Evolutionary conservation across 2,113 vertebrate genomes (phyloP).

Genomic region (Nannobrachium achirus): DNA sequence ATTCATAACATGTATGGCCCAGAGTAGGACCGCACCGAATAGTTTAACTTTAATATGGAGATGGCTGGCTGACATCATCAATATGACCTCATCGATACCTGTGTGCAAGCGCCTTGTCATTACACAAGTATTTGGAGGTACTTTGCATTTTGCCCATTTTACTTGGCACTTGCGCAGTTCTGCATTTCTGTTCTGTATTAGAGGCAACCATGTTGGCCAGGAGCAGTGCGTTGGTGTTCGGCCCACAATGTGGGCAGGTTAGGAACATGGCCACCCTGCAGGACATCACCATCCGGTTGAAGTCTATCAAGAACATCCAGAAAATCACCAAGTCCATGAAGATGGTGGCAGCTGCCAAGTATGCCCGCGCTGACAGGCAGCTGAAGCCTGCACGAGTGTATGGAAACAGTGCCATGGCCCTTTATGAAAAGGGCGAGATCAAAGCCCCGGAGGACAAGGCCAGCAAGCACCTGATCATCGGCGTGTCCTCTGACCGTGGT

Average conservation of each 20-base stretch:
- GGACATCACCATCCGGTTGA: conserved; percentile 96
- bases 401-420: conserved; percentile 87
- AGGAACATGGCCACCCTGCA: conserved; percentile 98
- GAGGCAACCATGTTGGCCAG: conserved; percentile 84
- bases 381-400: conserved; percentile 94
- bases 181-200: conserved; percentile 20
- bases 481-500: conserved; percentile 94
- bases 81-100: no score
- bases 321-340: conserved; percentile 99
- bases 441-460: conserved; percentile 84
- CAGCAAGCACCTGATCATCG: conserved; percentile 88
- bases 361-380: conserved; percentile 89
- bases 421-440: conserved; percentile 97
- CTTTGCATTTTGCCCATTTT: conserved; percentile 17
- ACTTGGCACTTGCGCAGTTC: conserved; percentile 80
- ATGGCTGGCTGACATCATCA: no score
- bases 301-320: conserved; percentile 99
- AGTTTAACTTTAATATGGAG: no score
- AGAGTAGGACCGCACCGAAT: no score
- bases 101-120: no score
- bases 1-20: no score
- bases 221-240: conserved; percentile 76
- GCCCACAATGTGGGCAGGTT: conserved; percentile 95
- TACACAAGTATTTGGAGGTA: no score
- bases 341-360: conserved; percentile 98